Evolutionary conservation across 2,113 vertebrate genomes (phyloP), one percentile per base, ranked within the genome.

Genomic region (Zootoca vivipara): DNA sequence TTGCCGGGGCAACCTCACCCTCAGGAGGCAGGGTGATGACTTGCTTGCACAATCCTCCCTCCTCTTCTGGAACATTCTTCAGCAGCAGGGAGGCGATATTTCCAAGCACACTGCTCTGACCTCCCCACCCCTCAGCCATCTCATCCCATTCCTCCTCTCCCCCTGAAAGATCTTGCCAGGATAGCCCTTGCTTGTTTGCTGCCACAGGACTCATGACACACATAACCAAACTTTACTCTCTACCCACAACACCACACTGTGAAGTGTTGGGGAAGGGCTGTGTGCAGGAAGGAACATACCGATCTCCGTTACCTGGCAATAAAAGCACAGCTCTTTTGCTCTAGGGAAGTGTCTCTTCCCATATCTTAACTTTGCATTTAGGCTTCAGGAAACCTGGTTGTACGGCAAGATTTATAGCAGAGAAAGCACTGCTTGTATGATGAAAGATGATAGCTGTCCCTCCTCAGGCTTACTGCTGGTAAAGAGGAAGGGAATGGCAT

Each of bases 271-370:
- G 12, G 56, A n/a, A 56, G 72, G n/a, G 22, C 46, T 46, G 73
- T 42, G 73, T 30, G 6, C 10, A 12, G 22, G 56, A n/a, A 56
- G 72, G n/a, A 26, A 70, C 35, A 40, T 82, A 62, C 82, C 86
- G 86, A 89, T 56, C n/a, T 93, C 46, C 0, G 91, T 87, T 90
- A 40, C 2, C 42, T 84, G 74, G 87, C 83, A 86, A 65, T 80
- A 83, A 84, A 83, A 90, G 77, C 73, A 92, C 74, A 35, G 1
- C 7, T 85, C 26, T 40, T 2, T 64, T 92, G 65, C 78, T 82
- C 67, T 0, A 1, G 91, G 87, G 35, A 74, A 90, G 56, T 30
- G 42, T 69, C 84, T 90, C 22, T 0, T 89, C 85, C 85, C n/a
- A 89, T 90, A 90, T 58, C 86, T 79, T 0, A 52, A 0, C 85